Base-by-base conservation (phyloP, 2,797 vertebrate genomes). In the Harpagifer antarcticus region DNA sequence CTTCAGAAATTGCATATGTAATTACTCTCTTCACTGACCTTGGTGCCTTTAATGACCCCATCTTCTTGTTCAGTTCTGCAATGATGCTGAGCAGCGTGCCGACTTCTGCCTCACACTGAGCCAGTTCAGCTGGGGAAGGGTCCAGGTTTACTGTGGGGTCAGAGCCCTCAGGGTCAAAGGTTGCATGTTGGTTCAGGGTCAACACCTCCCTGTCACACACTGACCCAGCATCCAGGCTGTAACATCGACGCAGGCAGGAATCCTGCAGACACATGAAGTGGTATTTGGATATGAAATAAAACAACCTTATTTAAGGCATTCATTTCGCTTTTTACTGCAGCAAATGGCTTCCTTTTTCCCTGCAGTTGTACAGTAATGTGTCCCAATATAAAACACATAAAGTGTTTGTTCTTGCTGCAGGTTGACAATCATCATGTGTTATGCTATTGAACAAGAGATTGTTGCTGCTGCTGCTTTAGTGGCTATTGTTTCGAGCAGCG, bases 401-500 rank as follows among this genome's bases (percentile, higher is more conserved):
- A 20, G 17, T 50, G 9, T 17, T 5, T 3, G 42, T 23, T 23
- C 9, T 15, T 45, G 2, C 0, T 14, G 12, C 16, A 0, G 65
- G 4, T 23, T 19, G 65, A 66, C 13, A 65, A 59, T 45, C n/a
- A 23, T 62, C 9, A 47, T 65, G 9, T 53, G n/a, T 50, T 49
- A 45, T 9, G 20, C 16, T 78, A 31, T 68, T 85, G 69, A 82
- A 52, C 42, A 45, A 71, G 72, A 80, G 55, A 71, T 83, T 70
- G 72, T 74, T 73, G 66, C 78, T 82, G 57, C 61, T 85, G 74
- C n/a, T n/a, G n/a, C n/a, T 86, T 88, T 74, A 84, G 78, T 59
- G 20, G 54, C 82, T 87, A 94, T 95, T 96, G 94, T 95, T 94
- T 84, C 88, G 83, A 82, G 83, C 59, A 77, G 72, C 92, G 94